phyloP scores from a whole-genome alignment of 2,113 vertebrate genomes.

The Festucalex cinctus region DNA sequence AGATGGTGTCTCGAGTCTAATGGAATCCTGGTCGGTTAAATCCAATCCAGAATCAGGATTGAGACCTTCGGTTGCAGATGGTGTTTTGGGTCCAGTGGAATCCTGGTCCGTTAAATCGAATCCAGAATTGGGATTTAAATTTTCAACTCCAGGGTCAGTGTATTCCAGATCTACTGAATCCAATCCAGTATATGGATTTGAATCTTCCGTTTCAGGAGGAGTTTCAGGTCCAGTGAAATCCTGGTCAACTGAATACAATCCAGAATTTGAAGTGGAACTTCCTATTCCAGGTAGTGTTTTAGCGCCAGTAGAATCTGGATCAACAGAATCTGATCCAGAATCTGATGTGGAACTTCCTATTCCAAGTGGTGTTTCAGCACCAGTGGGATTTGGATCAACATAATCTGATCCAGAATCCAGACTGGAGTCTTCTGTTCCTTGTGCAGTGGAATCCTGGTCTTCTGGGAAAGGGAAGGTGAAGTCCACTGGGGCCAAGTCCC shows the following conservation, averaged over 20 bases:
- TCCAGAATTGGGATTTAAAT: background rate
- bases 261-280: constrained; percentile 3
- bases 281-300: background rate
- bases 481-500: constrained; percentile 39
- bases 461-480: constrained; percentile 37
- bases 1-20: too few species aligned
- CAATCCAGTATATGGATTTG: background rate
- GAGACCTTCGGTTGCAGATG: background rate
- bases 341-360: background rate
- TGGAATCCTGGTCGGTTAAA: background rate
- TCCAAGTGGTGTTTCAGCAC: too few species aligned
- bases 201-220: background rate
- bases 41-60: background rate
- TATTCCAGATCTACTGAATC: background rate
- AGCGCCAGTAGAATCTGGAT: background rate
- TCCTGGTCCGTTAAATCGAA: background rate
- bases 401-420: background rate
- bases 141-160: background rate
- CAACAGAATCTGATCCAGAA: constrained; percentile 7
- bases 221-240: background rate
- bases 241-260: constrained; percentile 3
- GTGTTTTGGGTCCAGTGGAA: background rate
- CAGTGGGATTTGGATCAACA: constrained; percentile 12
- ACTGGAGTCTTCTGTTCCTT: constrained; percentile 8
- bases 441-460: constrained; percentile 9